These are phyloP conservation scores for Eidolon dupreanum DNA, from an alignment of 2,797 vertebrate genomes.

Conservation along the genomic window DNA sequence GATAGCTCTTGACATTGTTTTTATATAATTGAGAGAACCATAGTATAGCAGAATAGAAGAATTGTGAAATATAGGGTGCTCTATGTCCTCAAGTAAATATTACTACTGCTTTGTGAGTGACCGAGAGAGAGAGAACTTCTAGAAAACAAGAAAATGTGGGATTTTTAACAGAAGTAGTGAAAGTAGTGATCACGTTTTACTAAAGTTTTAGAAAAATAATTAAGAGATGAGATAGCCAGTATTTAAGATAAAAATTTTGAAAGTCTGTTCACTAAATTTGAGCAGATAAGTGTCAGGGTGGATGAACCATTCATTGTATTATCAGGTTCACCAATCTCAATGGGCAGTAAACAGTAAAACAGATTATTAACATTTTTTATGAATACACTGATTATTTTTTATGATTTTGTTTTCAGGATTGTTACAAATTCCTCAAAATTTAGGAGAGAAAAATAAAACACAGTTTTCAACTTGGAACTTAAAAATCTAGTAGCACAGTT, in stretches of 20 bases:
- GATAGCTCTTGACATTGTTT: not conserved
- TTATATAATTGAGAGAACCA: not conserved
- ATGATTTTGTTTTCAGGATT: not conserved
- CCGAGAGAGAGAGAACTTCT: not conserved
- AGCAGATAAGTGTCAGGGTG: not conserved
- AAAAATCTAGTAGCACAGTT: not conserved
- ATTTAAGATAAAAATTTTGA: constrained; percentile 36
- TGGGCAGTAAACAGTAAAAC: not conserved
- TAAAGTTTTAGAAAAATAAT: constrained; percentile 13
- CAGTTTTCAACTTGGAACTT: not conserved
- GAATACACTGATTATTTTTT: not conserved
- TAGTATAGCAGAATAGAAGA: not conserved
- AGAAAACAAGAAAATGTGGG: not conserved
- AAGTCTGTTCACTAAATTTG: not conserved
- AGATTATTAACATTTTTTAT: constrained; percentile 36
- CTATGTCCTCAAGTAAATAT: not conserved
- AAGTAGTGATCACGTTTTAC: not conserved
- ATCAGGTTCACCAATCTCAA: not conserved
- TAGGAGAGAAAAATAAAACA: constrained; percentile 1
- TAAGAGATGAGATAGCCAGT: not conserved
- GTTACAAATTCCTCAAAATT: constrained; percentile 28
- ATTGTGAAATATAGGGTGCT: not conserved
- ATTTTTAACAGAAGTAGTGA: constrained; percentile 14
- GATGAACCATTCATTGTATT: not conserved
- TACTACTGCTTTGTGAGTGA: not conserved